Evolutionary conservation across 1,140 invertebrate species (phyloP).

Genomic region (Polypedilum pembai): DNA sequence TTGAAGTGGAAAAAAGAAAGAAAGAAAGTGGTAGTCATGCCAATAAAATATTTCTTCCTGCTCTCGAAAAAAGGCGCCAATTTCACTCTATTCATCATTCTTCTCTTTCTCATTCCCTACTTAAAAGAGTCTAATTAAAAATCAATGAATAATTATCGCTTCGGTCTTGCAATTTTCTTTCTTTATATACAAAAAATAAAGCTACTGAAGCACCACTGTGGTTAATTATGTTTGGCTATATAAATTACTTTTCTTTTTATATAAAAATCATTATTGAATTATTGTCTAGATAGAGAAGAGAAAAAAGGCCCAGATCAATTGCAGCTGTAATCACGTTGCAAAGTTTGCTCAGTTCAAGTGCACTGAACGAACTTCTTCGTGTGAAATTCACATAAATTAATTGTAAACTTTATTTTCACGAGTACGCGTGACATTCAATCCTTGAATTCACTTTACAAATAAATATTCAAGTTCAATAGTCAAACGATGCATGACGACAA

Average conservation of each 20-base stretch:
- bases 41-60: constrained; percentile 13
- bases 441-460: background rate
- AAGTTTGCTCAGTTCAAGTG: background rate
- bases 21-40: constrained; percentile 12
- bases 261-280: constrained; percentile 11
- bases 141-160: constrained; percentile 26
- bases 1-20: background rate
- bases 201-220: background rate
- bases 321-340: too few species aligned
- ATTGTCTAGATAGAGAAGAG: background rate
- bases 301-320: too few species aligned
- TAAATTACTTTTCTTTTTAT: background rate
- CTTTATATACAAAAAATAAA: background rate
- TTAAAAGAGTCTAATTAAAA: constrained; percentile 26
- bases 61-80: background rate
- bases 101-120: background rate
- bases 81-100: background rate
- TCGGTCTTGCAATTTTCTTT: background rate
- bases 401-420: background rate
- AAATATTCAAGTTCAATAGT: constrained; percentile 11
- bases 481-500: background rate
- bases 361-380: background rate
- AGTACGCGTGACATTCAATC: constrained; percentile 3
- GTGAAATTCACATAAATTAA: background rate
- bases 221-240: background rate